Base-by-base conservation (phyloP, 1,140 invertebrate species). In the Rhizoglyphus robini region DNA sequence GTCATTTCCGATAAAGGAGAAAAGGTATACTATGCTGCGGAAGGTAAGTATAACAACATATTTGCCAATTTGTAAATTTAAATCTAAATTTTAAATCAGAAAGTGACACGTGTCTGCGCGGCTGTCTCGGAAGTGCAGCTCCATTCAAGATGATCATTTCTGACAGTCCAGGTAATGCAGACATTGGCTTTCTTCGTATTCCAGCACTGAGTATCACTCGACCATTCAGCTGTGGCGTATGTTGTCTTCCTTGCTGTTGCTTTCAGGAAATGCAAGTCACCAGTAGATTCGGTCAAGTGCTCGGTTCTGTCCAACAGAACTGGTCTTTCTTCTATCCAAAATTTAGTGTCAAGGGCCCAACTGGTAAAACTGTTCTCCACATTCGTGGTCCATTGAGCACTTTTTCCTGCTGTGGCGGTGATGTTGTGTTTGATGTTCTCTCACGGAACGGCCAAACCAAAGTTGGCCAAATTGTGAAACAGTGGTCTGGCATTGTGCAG, bases 351-450 rank as follows among this genome's bases (percentile, higher is more conserved):
- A n/a, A n/a, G n/a, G n/a, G n/a, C n/a, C n/a, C n/a, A n/a, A 13
- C 66, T 13, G 66, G 65, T 8, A n/a, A 34, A 29, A 38, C 82
- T 0, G 83, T 93, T 81, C 76, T 94, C 20, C 80, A 79, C 65
- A 87, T 96, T 69, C 84, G 88, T 74, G 90, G 90, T 3, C 90
- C 91, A 0, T 74, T 88, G 41, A 89, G 86, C 74, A 86, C 85
- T 0, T 85, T 81, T 71, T 83, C 82, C 48, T 80, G 88, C 31
- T 91, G 87, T 76, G 86, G 87, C 5, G n/a, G n/a, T n/a, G 85
- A 89, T 72, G 85, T 90, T 2, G 83, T 79, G 68, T 85, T 84
- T 74, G 75, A 83, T 70, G 80, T 82, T 13, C 25, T 31, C 3
- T 25, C 64, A 0, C 3, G 3, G 11, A 27, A 67, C 31, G 65